These are phyloP conservation scores for Lineus longissimus DNA, from an alignment of 1,140 invertebrate species.

Conservation along the genomic window DNA sequence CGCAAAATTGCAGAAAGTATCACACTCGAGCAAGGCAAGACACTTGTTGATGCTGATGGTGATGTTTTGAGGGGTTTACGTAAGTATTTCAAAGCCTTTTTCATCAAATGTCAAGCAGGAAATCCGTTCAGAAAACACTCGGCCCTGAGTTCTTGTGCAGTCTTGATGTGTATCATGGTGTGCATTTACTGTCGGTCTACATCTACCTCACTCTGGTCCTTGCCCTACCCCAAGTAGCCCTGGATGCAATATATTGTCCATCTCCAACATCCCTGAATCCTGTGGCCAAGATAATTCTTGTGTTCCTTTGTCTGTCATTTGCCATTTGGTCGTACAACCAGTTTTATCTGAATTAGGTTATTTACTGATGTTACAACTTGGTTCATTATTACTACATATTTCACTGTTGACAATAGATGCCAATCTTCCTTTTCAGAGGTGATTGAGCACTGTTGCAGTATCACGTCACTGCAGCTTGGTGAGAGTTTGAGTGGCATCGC, in stretches of 20 bases:
- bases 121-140: background rate
- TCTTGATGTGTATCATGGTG: background rate
- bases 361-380: too few relatives aligned
- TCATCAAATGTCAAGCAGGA: background rate
- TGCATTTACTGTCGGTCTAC: background rate
- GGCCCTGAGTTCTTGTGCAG: too few relatives aligned
- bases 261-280: too few relatives aligned
- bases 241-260: too few relatives aligned
- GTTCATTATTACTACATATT: too few relatives aligned
- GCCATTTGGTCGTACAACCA: too few relatives aligned
- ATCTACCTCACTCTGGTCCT: background rate
- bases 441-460: constrained; percentile 92
- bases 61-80: constrained; percentile 95
- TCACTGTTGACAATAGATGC: background rate
- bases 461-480: constrained; percentile 85
- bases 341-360: too few relatives aligned
- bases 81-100: constrained; percentile 58
- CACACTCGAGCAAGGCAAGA: constrained; percentile 97
- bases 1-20: constrained; percentile 87
- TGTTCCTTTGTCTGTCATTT: too few relatives aligned
- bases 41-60: constrained; percentile 92
- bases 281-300: too few relatives aligned
- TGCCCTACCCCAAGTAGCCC: background rate
- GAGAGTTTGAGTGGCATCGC: constrained; percentile 88
- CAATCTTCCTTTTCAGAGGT: constrained; percentile 62